These are phyloP conservation scores for Heliconius aoede DNA, from an alignment of 2,888 invertebrate genomes.

Conservation along the genomic window DNA sequence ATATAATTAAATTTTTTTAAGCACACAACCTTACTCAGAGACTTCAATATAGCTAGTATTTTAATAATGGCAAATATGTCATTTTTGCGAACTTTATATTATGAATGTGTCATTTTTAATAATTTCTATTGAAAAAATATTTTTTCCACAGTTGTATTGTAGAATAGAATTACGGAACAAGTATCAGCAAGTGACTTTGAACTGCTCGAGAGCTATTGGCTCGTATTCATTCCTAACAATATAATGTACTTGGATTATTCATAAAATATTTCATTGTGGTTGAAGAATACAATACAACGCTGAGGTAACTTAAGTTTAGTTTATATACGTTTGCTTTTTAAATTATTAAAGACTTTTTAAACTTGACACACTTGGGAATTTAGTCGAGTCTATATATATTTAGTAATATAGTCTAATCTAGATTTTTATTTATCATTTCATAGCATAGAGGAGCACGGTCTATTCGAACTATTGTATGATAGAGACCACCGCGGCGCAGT, in stretches of 20 bases:
- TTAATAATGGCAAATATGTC: no score
- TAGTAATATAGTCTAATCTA: not conserved
- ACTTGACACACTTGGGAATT: not conserved
- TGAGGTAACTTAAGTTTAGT: conserved; percentile 4
- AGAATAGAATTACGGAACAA: not conserved
- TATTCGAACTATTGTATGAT: no score
- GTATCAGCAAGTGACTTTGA: conserved; percentile 5
- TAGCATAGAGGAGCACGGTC: no score
- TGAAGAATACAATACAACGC: not conserved
- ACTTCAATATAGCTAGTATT: no score
- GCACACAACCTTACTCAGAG: no score
- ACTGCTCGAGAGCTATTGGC: not conserved
- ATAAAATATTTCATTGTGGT: conserved; percentile 18
- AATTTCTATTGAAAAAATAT: not conserved
- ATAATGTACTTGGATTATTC: not conserved
- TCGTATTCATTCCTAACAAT: conserved; percentile 6
- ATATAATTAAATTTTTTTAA: no score
- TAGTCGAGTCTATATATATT: no score
- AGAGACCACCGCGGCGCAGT: no score
- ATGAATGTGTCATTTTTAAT: not conserved
- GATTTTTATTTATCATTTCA: not conserved
- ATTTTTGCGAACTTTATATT: no score
- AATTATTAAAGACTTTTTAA: not conserved
- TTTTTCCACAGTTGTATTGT: not conserved
- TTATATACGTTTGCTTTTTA: not conserved